A percentile compares a stretch with the other conserved stretches of the same genome.
Conservation (phyloP, 2,888 invertebrate species). For the Microctonus hyperodae region DNA sequence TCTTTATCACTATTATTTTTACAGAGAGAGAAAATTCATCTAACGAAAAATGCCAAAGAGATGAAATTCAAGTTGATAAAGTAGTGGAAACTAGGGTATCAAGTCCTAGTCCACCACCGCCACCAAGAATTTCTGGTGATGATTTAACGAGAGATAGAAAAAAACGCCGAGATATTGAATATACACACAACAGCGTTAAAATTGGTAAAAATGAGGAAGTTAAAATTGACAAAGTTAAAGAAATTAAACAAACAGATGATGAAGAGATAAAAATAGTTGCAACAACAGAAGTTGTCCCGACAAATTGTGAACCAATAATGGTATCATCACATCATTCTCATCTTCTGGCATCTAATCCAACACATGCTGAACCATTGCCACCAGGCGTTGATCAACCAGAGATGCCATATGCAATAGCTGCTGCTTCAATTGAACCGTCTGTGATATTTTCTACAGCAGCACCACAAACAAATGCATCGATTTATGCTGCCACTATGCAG, state of each 20-base stretch:
- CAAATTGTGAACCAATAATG: slow-evolving; percentile 36
- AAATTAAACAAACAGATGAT: background rate
- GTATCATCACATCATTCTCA: slow-evolving; percentile 45
- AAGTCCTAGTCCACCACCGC: slow-evolving; percentile 60
- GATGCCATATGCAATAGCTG: slow-evolving; percentile 53
- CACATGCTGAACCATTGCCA: slow-evolving; percentile 64
- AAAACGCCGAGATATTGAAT: slow-evolving; percentile 41
- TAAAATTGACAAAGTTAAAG: slow-evolving; percentile 1
- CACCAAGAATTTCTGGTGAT: slow-evolving; percentile 57
- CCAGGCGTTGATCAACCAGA: slow-evolving; percentile 67
- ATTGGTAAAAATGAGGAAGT: slow-evolving; percentile 39
- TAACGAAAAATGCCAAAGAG: background rate
- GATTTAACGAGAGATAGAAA: slow-evolving; percentile 51
- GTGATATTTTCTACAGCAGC: slow-evolving; percentile 52
- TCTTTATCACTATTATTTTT: no score
- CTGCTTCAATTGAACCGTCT: slow-evolving; percentile 51
- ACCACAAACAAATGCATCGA: slow-evolving; percentile 47
- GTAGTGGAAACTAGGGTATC: slow-evolving; percentile 49
- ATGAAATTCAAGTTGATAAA: slow-evolving; percentile 14
- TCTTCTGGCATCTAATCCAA: slow-evolving; percentile 40
- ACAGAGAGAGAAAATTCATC: background rate
- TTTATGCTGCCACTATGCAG: slow-evolving; percentile 53
- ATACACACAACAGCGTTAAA: slow-evolving; percentile 35
- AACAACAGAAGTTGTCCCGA: slow-evolving; percentile 22
- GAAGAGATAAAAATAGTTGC: background rate